phyloP scores from a whole-genome alignment of 2,113 vertebrate species.

The Callipepla californica region DNA sequence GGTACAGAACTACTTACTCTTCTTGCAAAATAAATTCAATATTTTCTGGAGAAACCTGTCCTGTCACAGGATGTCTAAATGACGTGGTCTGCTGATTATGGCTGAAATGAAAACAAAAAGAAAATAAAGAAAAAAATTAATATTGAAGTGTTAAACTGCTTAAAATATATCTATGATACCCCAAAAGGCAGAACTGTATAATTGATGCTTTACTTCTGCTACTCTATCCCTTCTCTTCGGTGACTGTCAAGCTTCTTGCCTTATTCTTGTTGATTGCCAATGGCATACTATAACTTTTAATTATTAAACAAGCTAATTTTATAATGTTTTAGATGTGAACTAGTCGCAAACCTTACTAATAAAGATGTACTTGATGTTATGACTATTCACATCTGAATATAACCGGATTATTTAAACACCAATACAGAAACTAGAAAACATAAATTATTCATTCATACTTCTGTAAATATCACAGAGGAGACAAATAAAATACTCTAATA shows the following conservation, averaged over 20 bases:
- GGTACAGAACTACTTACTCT: slow-evolving; percentile 86
- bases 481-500: neutral
- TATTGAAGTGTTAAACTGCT: neutral
- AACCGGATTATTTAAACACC: neutral
- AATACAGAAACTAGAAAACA: neutral
- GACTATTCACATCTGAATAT: neutral
- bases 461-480: neutral
- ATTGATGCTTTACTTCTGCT: neutral
- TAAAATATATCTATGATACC: neutral
- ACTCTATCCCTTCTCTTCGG: neutral
- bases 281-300: neutral
- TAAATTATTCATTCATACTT: neutral
- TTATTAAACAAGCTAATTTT: neutral
- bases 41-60: slow-evolving; percentile 96
- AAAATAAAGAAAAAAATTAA: slow-evolving; percentile 19
- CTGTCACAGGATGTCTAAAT: slow-evolving; percentile 95
- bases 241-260: slow-evolving; percentile 22
- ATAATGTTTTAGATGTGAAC: slow-evolving; percentile 7
- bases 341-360: neutral
- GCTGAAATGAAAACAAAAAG: slow-evolving; percentile 77
- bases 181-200: neutral
- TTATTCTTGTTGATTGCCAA: slow-evolving; percentile 11
- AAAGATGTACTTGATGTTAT: neutral
- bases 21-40: slow-evolving; percentile 93
- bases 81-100: slow-evolving; percentile 93